Base-by-base conservation (phyloP, 2,113 vertebrate species). In the Dromas ardeola region DNA sequence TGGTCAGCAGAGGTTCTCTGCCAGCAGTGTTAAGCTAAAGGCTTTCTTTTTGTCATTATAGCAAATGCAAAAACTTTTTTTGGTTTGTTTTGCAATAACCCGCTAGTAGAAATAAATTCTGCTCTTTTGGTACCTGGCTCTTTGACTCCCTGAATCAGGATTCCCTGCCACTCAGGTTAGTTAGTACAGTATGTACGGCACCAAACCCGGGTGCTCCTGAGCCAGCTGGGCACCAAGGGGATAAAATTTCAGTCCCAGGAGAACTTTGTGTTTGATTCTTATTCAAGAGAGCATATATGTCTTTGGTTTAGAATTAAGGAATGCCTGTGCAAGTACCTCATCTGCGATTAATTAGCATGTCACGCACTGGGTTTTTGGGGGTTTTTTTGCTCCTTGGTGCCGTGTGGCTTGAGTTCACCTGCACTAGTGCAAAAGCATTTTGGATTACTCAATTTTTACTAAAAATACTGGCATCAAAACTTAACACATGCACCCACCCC, bases 371-470 rank as follows among this genome's bases (percentile, higher is more conserved):
- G 19, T 19, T 22, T 42, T 40, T 21, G 19, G 9, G 58, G 25
- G 14, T 9, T 42, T 23, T 27, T 7, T 62, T 20, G 20, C 6
- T 92, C 66, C 73, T 86, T 92, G 32, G 55, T 94, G 71, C 80
- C 81, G 42, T 29, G 90, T 96, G 88, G 62, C 69, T 94, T 94
- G 69, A 32, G 27, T 88, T 86, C 66, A 73, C 89, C 61, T 92
- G 61, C 87, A 72, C 71, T 96, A 59, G 47, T 95, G 52, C 71
- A 43, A 43, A 95, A 72, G 71, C 84, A 76, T 95, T 97, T 97
- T 95, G 85, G 65, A 88, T 93, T 95, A 81, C 84, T 89, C 43
- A 43, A 0, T 82, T 86, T 83, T 91, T 63, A 67, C 32, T 25
- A 76, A 52, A 81, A 94, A 76, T 81, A 58, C 83, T 96, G 83